Conservation (phyloP, 2,113 vertebrate genomes). For the Azemiops feae region DNA sequence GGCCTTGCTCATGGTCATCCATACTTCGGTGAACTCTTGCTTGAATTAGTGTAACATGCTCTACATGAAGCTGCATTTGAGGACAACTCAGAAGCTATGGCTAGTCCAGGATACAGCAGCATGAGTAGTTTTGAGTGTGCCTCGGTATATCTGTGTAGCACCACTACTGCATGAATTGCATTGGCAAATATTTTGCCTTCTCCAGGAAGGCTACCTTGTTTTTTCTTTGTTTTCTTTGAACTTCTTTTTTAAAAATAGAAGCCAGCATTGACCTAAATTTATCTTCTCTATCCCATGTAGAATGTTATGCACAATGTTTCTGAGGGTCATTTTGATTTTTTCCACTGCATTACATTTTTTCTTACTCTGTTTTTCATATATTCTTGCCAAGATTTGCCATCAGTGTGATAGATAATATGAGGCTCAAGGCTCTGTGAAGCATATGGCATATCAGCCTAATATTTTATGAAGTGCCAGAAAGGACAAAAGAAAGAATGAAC, state of each 20-base stretch:
- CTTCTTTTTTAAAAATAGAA: neutral
- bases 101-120: neutral
- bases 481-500: neutral
- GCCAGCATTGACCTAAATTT: neutral
- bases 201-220: neutral
- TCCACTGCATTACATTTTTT: neutral
- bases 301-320: neutral
- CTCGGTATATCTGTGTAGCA: neutral
- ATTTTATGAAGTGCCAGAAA: neutral
- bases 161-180: neutral
- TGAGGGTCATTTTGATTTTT: neutral
- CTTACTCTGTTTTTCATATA: neutral
- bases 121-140: neutral
- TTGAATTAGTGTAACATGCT: neutral
- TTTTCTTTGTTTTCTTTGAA: neutral
- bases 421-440: constrained; percentile 17
- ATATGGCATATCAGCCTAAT: neutral
- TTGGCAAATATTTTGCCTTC: neutral
- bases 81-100: neutral
- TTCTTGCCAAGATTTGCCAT: constrained; percentile 6
- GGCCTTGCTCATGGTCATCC: neutral
- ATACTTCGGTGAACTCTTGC: neutral
- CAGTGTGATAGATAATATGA: constrained; percentile 8
- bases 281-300: neutral
- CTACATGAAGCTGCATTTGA: neutral